Base-by-base conservation (phyloP, 2,797 vertebrate genomes). In the Falco novaeseelandiae region DNA sequence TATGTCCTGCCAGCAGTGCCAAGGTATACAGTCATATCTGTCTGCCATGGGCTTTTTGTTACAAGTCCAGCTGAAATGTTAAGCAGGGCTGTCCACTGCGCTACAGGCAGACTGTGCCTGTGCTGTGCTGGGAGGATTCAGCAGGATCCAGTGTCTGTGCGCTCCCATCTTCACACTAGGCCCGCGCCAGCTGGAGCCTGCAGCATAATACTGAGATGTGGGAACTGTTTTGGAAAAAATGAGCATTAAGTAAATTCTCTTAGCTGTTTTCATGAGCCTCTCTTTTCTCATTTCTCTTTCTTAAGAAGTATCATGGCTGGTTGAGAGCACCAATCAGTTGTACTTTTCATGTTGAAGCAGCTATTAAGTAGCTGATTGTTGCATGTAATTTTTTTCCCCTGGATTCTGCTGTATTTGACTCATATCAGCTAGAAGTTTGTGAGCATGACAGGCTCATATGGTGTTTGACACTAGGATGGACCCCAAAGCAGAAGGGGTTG, bases 361-460 rank as follows among this genome's bases (percentile, higher is more conserved):
- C 87, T 95, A 81, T 94, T 97, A 96, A 97, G 91, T 85, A 93
- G 77, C 84, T 92, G 93, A 94, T 97, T 83, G 92, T 94, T 72
- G 82, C 95, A 49, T 76, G 4, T 89, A 84, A 57, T 93, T 84
- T 96, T 90, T 91, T 95, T 83, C 62, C 80, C 40, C 42, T 80
- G 65, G 52, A 96, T 94, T 94, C 87, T 72, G 32, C 81, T 81
- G 69, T 4, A 10, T 94, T 90, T 89, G 67, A 92, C 42, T 90
- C 84, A 46, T 93, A 34, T 88, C 89, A 79, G 82, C 38, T 66
- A 52, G 65, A 96, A 95, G 83, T 94, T 63, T 78, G 69, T 42
- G 72, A 96, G 74, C 29, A 12, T 57, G 49, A 82, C 51, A 66
- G 55, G 23, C 40, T 95, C 12, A 2, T 65, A 32, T 6, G 1